A percentile compares a stretch with the other conserved stretches of the same genome.
phyloP scores from a whole-genome alignment of 2,797 vertebrate species.

The Botia kubotai region DNA sequence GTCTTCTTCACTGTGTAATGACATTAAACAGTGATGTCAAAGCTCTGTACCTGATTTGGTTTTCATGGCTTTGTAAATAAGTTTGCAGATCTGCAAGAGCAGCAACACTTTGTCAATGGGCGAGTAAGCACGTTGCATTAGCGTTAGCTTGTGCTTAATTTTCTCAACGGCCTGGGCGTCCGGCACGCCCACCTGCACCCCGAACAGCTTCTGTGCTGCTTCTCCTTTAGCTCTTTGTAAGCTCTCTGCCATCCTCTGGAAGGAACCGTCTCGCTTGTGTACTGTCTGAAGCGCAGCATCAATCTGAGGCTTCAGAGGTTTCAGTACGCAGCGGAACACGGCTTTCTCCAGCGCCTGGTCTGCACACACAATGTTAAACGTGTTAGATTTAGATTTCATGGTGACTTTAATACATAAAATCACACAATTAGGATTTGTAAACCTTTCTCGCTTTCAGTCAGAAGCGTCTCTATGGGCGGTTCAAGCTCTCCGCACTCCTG shows the following conservation, averaged over 20 bases:
- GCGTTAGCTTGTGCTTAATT: conserved; percentile 74
- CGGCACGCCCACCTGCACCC: conserved; percentile 65
- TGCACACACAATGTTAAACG: conserved; percentile 35
- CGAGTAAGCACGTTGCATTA: conserved; percentile 73
- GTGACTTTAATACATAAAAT: no score
- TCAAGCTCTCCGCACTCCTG: conserved; percentile 66
- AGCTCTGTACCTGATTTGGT: conserved; percentile 65
- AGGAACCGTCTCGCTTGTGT: conserved; percentile 68
- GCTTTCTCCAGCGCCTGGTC: conserved; percentile 70
- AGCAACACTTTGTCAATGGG: conserved; percentile 76
- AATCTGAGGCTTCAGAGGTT: conserved; percentile 74
- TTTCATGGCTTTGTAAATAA: conserved; percentile 75
- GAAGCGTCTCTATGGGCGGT: conserved; percentile 71
- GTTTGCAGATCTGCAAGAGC: conserved; percentile 79
- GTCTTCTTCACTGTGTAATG: neutral
- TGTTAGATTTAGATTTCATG: no score
- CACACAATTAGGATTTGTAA: neutral
- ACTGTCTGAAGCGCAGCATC: conserved; percentile 65
- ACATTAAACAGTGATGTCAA: neutral
- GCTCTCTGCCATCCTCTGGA: conserved; percentile 70
- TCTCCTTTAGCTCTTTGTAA: conserved; percentile 63
- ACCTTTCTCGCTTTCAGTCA: conserved; percentile 75
- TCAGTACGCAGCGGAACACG: conserved; percentile 75
- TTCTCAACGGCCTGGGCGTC: conserved; percentile 69
- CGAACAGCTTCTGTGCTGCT: conserved; percentile 66